Percentiles rank a stretch among this genome's conserved stretches.
These are phyloP conservation scores for Borostomias antarcticus DNA, from an alignment of 2,797 vertebrate genomes.

Conservation along the genomic window DNA sequence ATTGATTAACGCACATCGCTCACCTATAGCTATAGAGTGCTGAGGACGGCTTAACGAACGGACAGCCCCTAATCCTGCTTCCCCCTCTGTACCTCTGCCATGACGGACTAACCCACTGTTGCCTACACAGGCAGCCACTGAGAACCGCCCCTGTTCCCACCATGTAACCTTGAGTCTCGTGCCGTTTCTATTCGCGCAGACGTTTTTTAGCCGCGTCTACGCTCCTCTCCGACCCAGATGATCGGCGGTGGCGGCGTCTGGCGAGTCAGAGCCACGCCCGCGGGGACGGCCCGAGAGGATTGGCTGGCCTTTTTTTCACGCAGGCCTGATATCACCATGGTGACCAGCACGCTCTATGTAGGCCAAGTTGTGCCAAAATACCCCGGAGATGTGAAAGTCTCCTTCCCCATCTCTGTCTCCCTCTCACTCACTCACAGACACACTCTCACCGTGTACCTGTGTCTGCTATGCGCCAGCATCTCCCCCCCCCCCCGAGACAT, in stretches of 20 bases:
- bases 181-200: slow-evolving; percentile 20
- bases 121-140: no score
- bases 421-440: not conserved
- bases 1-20: not conserved
- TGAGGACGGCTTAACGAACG: not conserved
- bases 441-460: not conserved
- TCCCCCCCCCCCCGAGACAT: not conserved
- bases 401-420: not conserved
- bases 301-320: slow-evolving; percentile 7
- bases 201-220: slow-evolving; percentile 36
- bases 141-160: not conserved
- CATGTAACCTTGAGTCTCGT: not conserved
- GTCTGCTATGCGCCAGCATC: not conserved
- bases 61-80: not conserved
- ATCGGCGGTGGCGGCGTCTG: slow-evolving; percentile 33
- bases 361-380: slow-evolving; percentile 21
- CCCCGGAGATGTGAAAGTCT: slow-evolving; percentile 2
- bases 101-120: no score
- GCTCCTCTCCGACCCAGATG: slow-evolving; percentile 51
- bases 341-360: slow-evolving; percentile 36
- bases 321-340: slow-evolving; percentile 35
- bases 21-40: not conserved
- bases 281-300: slow-evolving; percentile 7
- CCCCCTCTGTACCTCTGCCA: no score
- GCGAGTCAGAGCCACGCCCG: slow-evolving; percentile 16